Evolutionary conservation across 2,888 invertebrate genomes (phyloP).

Genomic region (Drosophila rellima): DNA sequence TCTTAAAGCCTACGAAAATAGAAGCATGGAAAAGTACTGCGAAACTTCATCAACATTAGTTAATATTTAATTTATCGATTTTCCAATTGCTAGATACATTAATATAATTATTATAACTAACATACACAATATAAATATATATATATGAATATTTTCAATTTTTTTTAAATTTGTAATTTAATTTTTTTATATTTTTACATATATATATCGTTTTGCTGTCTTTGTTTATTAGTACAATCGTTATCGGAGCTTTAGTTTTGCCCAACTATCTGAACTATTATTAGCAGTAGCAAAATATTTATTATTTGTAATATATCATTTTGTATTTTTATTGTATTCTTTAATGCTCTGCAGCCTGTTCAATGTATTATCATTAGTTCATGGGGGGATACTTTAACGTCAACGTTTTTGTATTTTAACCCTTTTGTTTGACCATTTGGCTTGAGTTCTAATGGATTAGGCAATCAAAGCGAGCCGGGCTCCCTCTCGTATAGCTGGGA

Average conservation of each 20-base stretch:
- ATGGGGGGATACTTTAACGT: constrained; percentile 45
- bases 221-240: constrained; percentile 51
- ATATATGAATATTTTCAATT: constrained; percentile 45
- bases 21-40: neutral
- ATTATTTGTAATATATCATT: constrained; percentile 13
- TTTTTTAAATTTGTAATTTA: constrained; percentile 20
- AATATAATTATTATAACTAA: constrained; percentile 65
- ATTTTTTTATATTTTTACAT: constrained; percentile 19
- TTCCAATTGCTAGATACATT: constrained; percentile 71
- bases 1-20: neutral
- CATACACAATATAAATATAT: constrained; percentile 64
- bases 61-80: constrained; percentile 67
- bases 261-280: constrained; percentile 26
- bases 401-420: constrained; percentile 50
- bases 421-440: constrained; percentile 55
- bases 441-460: constrained; percentile 50
- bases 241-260: constrained; percentile 53
- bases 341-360: constrained; percentile 42
- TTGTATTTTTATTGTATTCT: constrained; percentile 21
- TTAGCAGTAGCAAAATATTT: constrained; percentile 64
- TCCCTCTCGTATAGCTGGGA: constrained; percentile 23
- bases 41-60: constrained; percentile 49
- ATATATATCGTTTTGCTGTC: constrained; percentile 38
- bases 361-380: constrained; percentile 54
- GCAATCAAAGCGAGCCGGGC: constrained; percentile 29